Base-by-base conservation (phyloP, 2,113 vertebrate species). In the Anguilla rostrata region DNA sequence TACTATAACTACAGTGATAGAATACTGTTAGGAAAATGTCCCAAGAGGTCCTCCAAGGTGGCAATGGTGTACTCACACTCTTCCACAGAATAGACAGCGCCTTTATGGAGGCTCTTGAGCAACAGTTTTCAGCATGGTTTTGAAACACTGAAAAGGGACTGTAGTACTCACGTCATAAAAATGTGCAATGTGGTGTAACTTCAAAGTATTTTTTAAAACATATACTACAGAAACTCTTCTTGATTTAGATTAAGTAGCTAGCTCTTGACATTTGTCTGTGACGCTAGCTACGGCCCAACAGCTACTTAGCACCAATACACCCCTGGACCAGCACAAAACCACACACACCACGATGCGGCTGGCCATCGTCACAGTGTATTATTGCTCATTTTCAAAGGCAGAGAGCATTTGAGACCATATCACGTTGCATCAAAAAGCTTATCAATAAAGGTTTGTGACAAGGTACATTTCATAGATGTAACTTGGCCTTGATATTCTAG, bases 391-490 rank as follows among this genome's bases (percentile, higher is more conserved):
- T 34, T 34, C 29, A 34, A 29, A 75, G 71, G 71, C 26, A 75
- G 71, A n/a, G 71, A 75, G 71, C 71, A 34, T n/a, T 34, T 75
- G 71, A 75, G 71, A 75, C 26, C 71, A 75, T 71, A 71, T 71
- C 63, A 71, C 63, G 26, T 75, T 75, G 71, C 71, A 75, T 41
- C 15, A 80, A 41, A 18, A 80, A 39, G 78, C 14, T 41, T 80
- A 18, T 79, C 78, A 79, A 40, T 80, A 80, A 80, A 40, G 2
- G 15, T 39, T 80, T 5, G 39, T 80, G 39, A 40, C 78, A 80
- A 80, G 39, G 39, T 80, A 6, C 39, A 40, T 80, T 40, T 81
- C 18, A 81, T 81, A 41, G 79, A 81, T 81, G 79, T 82, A n/a
- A 49, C 41, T 6, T 20, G 15, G 26, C 43, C 20, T 3, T 46